phyloP scores from a whole-genome alignment of 1,140 invertebrate species.

The Belonocnema kinseyi region DNA sequence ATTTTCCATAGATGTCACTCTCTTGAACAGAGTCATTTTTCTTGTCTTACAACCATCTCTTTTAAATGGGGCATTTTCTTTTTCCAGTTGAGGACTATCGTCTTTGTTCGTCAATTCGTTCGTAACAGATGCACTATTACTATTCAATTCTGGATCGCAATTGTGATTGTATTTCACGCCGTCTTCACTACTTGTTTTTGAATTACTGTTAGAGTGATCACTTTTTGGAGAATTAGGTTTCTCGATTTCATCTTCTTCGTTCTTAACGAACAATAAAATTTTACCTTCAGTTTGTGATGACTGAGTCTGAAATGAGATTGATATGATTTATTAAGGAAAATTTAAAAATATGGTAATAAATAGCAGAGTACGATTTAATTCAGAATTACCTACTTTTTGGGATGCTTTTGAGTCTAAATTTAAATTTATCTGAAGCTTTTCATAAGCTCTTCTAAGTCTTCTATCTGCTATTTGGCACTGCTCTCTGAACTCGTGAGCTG shows the following conservation, averaged over 20 bases:
- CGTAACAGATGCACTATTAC: not conserved
- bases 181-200: conserved; percentile 6
- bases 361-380: conserved; percentile 19
- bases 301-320: conserved; percentile 53
- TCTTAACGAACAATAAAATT: conserved; percentile 23
- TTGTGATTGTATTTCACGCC: not conserved
- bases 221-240: conserved; percentile 28
- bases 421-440: conserved; percentile 45
- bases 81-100: conserved; percentile 35
- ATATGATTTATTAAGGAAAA: not conserved
- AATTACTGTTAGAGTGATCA: conserved; percentile 38
- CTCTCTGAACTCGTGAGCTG: conserved; percentile 62
- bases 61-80: conserved; percentile 41
- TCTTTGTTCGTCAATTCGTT: not conserved
- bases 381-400: not conserved
- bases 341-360: not conserved
- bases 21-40: conserved; percentile 60
- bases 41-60: conserved; percentile 53
- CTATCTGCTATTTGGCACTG: conserved; percentile 66
- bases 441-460: conserved; percentile 56
- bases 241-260: conserved; percentile 28
- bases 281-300: conserved; percentile 52
- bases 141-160: not conserved
- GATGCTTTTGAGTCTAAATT: not conserved
- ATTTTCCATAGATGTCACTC: conserved; percentile 66